A percentile compares a stretch with the other conserved stretches of the same genome.
Conservation (phyloP, 2,888 invertebrate species). For the Drosophila melanocephala region DNA sequence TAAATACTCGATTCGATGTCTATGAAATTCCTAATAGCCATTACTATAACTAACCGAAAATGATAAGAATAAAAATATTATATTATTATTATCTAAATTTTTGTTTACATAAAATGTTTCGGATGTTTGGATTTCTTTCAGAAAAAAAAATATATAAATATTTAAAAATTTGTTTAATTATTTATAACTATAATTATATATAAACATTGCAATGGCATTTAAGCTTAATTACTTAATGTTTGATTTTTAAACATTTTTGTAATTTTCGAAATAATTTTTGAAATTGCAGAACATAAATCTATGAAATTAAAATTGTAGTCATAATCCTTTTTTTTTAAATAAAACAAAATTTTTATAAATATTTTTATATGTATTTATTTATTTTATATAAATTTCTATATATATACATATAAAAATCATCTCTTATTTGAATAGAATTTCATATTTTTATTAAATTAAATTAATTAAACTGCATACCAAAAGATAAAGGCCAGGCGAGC, state of each 20-base stretch:
- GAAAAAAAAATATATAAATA: neutral
- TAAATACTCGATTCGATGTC: neutral
- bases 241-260: neutral
- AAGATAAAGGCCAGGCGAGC: neutral
- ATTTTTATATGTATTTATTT: no score
- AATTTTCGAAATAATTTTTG: neutral
- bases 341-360: neutral
- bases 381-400: neutral
- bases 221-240: neutral
- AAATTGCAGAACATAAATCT: neutral
- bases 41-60: neutral
- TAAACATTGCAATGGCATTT: neutral
- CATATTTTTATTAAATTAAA: neutral
- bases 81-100: neutral
- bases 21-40: neutral
- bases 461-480: constrained; percentile 1
- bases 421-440: neutral
- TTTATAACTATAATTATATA: neutral
- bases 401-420: neutral
- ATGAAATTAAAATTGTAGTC: neutral
- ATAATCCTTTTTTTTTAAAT: neutral
- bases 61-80: neutral
- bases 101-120: neutral
- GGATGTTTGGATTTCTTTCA: neutral
- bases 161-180: neutral